phyloP scores from a whole-genome alignment of 2,888 invertebrate genomes.

The Tenthredo notha region DNA sequence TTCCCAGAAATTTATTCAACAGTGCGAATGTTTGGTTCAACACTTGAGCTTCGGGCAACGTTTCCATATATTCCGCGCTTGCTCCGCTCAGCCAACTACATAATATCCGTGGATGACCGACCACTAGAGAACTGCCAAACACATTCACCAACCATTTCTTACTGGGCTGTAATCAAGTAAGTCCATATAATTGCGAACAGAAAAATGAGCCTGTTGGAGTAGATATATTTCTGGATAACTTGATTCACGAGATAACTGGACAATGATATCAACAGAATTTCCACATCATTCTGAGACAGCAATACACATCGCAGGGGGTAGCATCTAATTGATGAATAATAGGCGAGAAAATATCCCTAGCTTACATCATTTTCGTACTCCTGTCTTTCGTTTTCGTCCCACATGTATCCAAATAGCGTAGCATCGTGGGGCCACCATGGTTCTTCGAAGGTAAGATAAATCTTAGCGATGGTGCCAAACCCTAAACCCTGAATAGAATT shows the following conservation, averaged over 20 bases:
- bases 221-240: background rate
- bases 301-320: background rate
- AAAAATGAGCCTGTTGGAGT: background rate
- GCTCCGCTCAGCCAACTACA: slow-evolving; percentile 85
- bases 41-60: slow-evolving; percentile 79
- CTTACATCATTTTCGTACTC: slow-evolving; percentile 55
- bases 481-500: slow-evolving; percentile 78
- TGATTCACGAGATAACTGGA: background rate
- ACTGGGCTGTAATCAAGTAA: slow-evolving; percentile 63
- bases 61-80: slow-evolving; percentile 83
- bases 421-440: slow-evolving; percentile 83
- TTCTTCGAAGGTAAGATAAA: slow-evolving; percentile 83
- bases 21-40: slow-evolving; percentile 78
- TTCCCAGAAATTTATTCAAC: slow-evolving; percentile 80
- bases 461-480: slow-evolving; percentile 85
- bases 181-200: background rate
- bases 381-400: slow-evolving; percentile 80
- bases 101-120: slow-evolving; percentile 82
- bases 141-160: slow-evolving; percentile 83
- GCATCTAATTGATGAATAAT: background rate
- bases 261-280: background rate
- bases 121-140: slow-evolving; percentile 82
- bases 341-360: background rate
- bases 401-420: slow-evolving; percentile 81
- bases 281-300: background rate